Evolutionary conservation across 2,888 invertebrate species (phyloP).

Genomic region (Piscicola geometra): DNA sequence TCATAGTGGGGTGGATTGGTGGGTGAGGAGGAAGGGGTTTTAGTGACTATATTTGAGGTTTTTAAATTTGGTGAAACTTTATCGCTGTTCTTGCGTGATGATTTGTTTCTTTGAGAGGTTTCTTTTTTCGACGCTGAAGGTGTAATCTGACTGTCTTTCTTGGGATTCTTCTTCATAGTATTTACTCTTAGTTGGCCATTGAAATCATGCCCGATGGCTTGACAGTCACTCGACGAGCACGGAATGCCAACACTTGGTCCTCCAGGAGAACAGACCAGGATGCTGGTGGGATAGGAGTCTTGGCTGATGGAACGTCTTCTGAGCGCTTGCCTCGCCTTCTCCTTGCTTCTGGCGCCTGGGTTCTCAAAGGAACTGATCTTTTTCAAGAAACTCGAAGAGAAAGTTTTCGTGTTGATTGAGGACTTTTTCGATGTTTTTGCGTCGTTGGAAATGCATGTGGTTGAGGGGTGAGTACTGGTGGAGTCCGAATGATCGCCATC

Average conservation of each 20-base stretch:
- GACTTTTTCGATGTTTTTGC: no score
- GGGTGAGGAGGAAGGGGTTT: neutral
- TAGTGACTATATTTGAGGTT: no score
- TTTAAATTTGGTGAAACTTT: neutral
- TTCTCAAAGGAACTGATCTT: neutral
- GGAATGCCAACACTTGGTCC: constrained; percentile 41
- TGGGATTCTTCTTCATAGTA: no score
- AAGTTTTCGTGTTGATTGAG: neutral
- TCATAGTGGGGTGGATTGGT: no score
- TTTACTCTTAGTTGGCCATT: constrained; percentile 13
- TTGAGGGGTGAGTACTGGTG: neutral
- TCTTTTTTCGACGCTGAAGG: no score
- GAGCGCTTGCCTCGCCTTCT: constrained; percentile 38
- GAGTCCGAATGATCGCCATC: neutral
- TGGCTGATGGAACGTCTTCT: constrained; percentile 45
- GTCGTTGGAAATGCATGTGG: no score
- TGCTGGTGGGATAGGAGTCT: constrained; percentile 34
- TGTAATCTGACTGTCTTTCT: no score
- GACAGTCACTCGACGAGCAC: constrained; percentile 44
- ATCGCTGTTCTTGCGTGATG: neutral
- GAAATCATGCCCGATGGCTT: constrained; percentile 40
- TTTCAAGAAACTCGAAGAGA: no score
- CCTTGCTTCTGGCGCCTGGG: constrained; percentile 19
- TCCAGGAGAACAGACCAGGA: constrained; percentile 21
- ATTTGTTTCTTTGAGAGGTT: neutral